These are phyloP conservation scores for Zingel zingel DNA, from an alignment of 2,113 vertebrate species.

Conservation along the genomic window DNA sequence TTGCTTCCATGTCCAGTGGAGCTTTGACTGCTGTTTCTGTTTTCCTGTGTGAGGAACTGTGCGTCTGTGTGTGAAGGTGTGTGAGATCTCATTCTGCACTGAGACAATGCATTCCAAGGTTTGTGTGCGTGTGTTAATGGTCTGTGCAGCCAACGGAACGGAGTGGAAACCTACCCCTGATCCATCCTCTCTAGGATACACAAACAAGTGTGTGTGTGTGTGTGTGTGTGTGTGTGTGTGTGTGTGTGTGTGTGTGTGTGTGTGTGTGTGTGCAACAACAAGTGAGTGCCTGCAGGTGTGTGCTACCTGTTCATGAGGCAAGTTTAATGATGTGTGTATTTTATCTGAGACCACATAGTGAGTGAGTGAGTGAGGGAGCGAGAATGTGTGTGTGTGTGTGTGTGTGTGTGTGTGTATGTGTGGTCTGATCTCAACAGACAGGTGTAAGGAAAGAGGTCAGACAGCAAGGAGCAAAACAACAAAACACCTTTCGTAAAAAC, in stretches of 20 bases:
- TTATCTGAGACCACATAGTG: conserved; percentile 7
- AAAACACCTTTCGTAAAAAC: conserved; percentile 22
- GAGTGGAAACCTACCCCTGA: conserved; percentile 53
- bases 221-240: not conserved
- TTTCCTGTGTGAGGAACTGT: conserved; percentile 22
- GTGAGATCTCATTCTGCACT: conserved; percentile 12
- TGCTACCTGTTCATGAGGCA: conserved; percentile 11
- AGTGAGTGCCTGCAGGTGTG: conserved; percentile 22
- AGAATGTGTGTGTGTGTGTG: not conserved
- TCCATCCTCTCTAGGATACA: conserved; percentile 31
- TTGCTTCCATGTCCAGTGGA: conserved; percentile 36
- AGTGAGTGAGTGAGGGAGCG: conserved; percentile 3
- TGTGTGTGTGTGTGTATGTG: conserved; percentile 8
- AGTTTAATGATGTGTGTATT: conserved; percentile 22
- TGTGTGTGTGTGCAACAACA: conserved; percentile 12
- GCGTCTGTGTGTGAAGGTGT: conserved; percentile 3
- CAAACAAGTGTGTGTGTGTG: not conserved
- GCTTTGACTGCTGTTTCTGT: conserved; percentile 33
- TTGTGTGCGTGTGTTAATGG: conserved; percentile 11
- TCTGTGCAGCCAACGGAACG: conserved; percentile 58
- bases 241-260: not conserved
- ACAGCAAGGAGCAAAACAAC: conserved; percentile 16
- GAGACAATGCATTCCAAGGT: conserved; percentile 41
- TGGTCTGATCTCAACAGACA: conserved; percentile 18
- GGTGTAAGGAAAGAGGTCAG: conserved; percentile 22